Evolutionary conservation across 2,113 vertebrate genomes (phyloP), one percentile per base, ranked within the genome.

Genomic region (Empidonax traillii): DNA sequence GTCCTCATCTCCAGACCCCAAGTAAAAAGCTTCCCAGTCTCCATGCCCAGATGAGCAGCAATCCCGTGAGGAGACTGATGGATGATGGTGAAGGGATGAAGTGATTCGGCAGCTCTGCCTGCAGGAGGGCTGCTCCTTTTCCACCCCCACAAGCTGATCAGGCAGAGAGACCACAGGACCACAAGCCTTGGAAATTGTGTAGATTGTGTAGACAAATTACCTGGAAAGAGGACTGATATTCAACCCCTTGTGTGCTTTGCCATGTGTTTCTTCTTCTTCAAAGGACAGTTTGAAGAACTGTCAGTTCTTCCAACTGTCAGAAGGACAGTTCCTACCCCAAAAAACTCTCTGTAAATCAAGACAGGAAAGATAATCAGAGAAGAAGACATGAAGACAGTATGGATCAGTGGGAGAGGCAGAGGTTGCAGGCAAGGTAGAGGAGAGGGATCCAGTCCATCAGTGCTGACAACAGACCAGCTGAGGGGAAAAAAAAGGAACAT

Each of bases 271-370:
- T 44, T 86, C 43, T 30, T 53, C 56, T 63, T 44, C 41, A 23
- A 84, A 35, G 35, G 35, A 35, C 35, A 35, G 35, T 35, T 35
- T 35, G 35, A 35, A 35, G 35, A 35, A 35, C 35, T 35, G 35
- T 35, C 35, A 35, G 35, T 35, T 35, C 35, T 35, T 35, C 35
- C 35, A 35, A 35, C 35, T 35, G 35, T 35, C 35, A 84, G 46
- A 66, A 47, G 73, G 31, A 55, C 18, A 47, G 9, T 15, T 83
- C 19, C 58, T 56, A 59, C 8, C 41, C 33, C 59, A 86, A 84
- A 66, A 41, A 49, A 17, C 22, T 85, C 1, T 0, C 11, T 41
- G 15, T 18, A 35, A 39, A 3, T 10, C 39, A 28, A 69, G 37
- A 53, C 6, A 88, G 77, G 53, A 49, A 66, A 22, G 22, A 58